phyloP scores from a whole-genome alignment of 2,113 vertebrate species.

The Psittacara wagleri region DNA sequence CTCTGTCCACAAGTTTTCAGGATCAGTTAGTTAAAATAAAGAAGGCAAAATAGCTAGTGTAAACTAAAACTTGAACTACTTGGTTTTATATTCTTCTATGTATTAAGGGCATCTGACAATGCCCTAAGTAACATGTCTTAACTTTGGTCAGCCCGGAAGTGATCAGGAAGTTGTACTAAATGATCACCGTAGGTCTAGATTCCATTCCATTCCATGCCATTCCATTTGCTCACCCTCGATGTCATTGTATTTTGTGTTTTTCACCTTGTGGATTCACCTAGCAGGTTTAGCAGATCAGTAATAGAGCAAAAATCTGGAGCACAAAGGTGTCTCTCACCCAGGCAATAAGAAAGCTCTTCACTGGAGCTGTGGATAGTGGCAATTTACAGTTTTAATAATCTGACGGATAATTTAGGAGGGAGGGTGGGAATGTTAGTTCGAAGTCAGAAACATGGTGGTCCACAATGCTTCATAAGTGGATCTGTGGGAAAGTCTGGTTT shows the following conservation, averaged over 20 bases:
- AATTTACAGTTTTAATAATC: neutral
- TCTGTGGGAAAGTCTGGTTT: neutral
- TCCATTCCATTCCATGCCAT: neutral
- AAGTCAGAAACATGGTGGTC: neutral
- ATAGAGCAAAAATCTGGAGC: neutral
- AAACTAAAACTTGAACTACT: neutral
- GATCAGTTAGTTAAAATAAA: neutral
- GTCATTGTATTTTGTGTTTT: neutral
- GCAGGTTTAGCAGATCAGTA: neutral
- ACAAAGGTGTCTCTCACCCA: neutral
- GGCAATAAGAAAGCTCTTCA: neutral
- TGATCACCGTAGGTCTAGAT: neutral
- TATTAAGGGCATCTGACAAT: neutral
- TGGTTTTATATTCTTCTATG: neutral
- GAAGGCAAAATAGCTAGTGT: neutral
- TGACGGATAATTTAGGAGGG: neutral
- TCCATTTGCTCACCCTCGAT: neutral
- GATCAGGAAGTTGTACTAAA: neutral
- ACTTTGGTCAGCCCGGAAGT: neutral
- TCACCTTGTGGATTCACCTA: neutral
- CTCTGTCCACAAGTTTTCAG: neutral
- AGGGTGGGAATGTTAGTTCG: neutral
- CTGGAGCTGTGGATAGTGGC: neutral
- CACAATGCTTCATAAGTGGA: neutral
- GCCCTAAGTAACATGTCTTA: neutral